phyloP scores from a whole-genome alignment of 2,888 invertebrate genomes.

The Sympetrum striolatum region DNA sequence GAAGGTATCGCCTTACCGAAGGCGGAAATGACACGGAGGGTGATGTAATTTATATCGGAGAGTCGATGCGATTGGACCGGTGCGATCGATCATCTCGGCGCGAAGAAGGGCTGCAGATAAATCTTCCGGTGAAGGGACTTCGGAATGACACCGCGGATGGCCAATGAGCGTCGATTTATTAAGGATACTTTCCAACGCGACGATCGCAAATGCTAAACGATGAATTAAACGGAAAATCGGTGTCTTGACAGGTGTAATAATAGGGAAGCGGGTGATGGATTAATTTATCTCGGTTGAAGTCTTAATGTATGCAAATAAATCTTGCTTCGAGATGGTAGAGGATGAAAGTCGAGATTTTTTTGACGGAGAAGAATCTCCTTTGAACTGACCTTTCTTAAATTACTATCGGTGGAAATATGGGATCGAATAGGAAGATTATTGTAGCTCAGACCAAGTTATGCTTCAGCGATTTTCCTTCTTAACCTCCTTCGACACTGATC shows the following conservation, averaged over 20 bases:
- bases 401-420: too few species aligned
- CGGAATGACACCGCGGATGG: background rate
- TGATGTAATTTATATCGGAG: conserved; percentile 18
- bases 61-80: background rate
- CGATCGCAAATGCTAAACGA: background rate
- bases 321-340: too few species aligned
- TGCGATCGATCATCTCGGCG: background rate
- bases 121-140: background rate
- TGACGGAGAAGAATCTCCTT: too few species aligned
- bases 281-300: background rate
- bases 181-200: background rate
- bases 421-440: too few species aligned
- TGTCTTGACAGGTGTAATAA: background rate
- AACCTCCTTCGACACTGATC: too few species aligned
- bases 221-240: background rate
- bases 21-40: conserved; percentile 12
- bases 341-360: too few species aligned
- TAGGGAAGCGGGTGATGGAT: background rate
- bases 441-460: too few species aligned
- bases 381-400: too few species aligned
- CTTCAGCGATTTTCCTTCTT: too few species aligned
- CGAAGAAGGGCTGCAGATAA: background rate
- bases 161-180: background rate
- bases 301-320: background rate
- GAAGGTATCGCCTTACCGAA: background rate